Percentiles rank a stretch among this genome's conserved stretches.
These are phyloP conservation scores for Hypolimnas misippus DNA, from an alignment of 2,888 invertebrate species.

Conservation along the genomic window DNA sequence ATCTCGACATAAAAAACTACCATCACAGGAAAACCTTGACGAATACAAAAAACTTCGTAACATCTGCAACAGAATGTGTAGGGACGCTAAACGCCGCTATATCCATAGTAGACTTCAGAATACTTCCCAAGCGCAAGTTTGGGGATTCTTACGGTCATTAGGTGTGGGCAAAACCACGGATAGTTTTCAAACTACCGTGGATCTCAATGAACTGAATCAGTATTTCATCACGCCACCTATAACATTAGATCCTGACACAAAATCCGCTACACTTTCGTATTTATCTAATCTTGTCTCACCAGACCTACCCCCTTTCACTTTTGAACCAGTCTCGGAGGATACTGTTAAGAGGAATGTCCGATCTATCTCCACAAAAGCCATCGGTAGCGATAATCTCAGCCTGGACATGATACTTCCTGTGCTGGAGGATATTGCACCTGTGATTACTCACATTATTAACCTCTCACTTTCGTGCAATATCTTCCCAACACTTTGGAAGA, in stretches of 20 bases:
- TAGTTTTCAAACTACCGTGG: background rate
- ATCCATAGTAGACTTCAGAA: background rate
- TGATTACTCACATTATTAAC: conserved; percentile 25
- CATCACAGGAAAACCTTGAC: background rate
- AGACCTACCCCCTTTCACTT: background rate
- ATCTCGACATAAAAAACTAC: background rate
- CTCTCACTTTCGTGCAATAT: conserved; percentile 2
- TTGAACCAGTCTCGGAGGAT: background rate
- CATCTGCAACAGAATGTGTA: conserved; percentile 2
- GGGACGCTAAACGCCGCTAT: background rate
- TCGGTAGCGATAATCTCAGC: background rate
- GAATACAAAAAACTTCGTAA: background rate
- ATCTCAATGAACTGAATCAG: background rate
- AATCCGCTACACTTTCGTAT: background rate
- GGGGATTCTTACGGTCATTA: conserved; percentile 2
- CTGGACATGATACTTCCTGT: background rate
- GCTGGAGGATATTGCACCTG: conserved; percentile 4
- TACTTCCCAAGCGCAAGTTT: conserved; percentile 4
- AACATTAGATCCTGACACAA: background rate
- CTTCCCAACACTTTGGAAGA: conserved; percentile 17
- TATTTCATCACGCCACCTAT: background rate
- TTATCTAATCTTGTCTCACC: background rate
- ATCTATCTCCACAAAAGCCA: background rate
- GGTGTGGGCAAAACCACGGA: conserved; percentile 3
- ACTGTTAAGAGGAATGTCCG: background rate